phyloP scores from a whole-genome alignment of 2,888 invertebrate genomes.

The Hylaea fasciaria region DNA sequence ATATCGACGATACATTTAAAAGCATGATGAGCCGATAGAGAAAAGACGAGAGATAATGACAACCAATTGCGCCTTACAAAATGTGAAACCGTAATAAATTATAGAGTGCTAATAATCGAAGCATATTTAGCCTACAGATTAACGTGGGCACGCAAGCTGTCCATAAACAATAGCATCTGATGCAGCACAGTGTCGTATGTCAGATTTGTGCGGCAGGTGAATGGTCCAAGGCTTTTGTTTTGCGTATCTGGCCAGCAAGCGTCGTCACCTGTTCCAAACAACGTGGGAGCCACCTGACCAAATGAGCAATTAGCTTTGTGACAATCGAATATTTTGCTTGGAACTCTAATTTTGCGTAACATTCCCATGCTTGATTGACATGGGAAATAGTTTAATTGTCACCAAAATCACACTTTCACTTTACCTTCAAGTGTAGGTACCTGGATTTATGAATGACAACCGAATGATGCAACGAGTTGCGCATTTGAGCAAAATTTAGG shows the following conservation, averaged over 20 bases:
- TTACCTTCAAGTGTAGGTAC: constrained; percentile 46
- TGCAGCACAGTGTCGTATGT: constrained; percentile 50
- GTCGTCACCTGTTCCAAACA: constrained; percentile 60
- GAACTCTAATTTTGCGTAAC: constrained; percentile 38
- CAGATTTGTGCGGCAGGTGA: constrained; percentile 70
- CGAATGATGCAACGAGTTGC: constrained; percentile 64
- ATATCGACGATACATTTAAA: too few relatives aligned
- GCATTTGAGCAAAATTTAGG: constrained; percentile 54
- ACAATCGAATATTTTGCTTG: constrained; percentile 39
- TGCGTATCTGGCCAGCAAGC: constrained; percentile 64
- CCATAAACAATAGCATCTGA: constrained; percentile 53
- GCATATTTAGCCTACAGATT: too few relatives aligned
- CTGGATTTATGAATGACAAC: constrained; percentile 49
- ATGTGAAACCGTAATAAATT: too few relatives aligned
- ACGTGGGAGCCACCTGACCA: constrained; percentile 42
- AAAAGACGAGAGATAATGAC: too few relatives aligned
- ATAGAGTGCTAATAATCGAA: too few relatives aligned
- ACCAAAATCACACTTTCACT: constrained; percentile 54
- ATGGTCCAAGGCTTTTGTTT: constrained; percentile 53
- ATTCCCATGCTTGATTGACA: constrained; percentile 63
- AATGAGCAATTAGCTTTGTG: constrained; percentile 49
- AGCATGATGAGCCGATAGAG: too few relatives aligned
- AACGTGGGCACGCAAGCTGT: constrained; percentile 43
- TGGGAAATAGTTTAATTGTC: constrained; percentile 52
- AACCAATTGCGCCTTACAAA: too few relatives aligned